Conservation (phyloP, 2,113 vertebrate species). For the Platichthys flesus region DNA sequence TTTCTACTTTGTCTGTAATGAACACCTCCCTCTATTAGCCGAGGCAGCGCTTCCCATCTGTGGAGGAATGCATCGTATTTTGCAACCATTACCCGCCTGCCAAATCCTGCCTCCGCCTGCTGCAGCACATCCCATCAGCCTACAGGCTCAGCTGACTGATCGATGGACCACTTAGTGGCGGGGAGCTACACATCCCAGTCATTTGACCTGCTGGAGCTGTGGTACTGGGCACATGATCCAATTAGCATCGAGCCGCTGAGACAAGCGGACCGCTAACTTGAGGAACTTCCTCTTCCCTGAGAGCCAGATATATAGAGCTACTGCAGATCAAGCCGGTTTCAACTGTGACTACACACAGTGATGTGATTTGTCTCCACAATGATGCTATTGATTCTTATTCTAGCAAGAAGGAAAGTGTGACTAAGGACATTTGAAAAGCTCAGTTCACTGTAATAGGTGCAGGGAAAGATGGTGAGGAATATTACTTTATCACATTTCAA, state of each 20-base stretch:
- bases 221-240: constrained; percentile 63
- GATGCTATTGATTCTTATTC: no score
- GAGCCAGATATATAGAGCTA: background rate
- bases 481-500: no score
- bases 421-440: background rate
- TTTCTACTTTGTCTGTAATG: constrained; percentile 8
- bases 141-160: constrained; percentile 57
- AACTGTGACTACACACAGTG: no score
- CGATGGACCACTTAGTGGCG: constrained; percentile 68
- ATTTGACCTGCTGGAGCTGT: constrained; percentile 67
- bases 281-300: constrained; percentile 51
- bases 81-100: constrained; percentile 31
- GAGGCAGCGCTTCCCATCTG: constrained; percentile 20
- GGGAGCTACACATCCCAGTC: constrained; percentile 68
- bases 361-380: no score
- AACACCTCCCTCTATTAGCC: constrained; percentile 4
- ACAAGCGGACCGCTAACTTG: constrained; percentile 24
- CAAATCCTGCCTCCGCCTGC: constrained; percentile 29
- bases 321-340: no score
- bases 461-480: background rate
- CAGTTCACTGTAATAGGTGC: background rate
- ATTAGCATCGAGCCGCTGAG: constrained; percentile 59
- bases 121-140: constrained; percentile 56
- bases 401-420: background rate
- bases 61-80: constrained; percentile 52